Base-by-base conservation (phyloP, 2,797 vertebrate genomes). In the Luscinia luscinia region DNA sequence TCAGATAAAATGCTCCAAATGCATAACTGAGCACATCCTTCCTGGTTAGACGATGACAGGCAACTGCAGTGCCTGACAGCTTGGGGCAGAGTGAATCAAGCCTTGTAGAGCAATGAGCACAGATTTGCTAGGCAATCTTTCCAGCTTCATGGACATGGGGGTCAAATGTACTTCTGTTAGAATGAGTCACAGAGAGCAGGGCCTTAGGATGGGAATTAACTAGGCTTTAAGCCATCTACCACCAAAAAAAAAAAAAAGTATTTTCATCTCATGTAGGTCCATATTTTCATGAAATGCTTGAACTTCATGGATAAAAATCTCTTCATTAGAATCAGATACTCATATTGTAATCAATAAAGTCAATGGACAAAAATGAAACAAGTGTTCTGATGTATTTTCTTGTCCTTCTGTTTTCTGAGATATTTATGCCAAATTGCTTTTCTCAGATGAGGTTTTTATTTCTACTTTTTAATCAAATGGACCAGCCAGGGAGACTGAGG, bases 11-110 rank as follows among this genome's bases (percentile, higher is more conserved):
- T 48, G 62, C 46, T 89, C 82, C 69, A 83, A 90, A 78, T 28
- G 66, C 72, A 87, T 78, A 86, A 75, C 66, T 81, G 79, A 95
- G 76, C 46, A 85, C 30, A 83, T 82, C 81, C 78, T 90, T 49
- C 61, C 75, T 69, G 57, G 62, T 62, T 58, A 73, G 79, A 59
- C 0, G 5, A 34, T 11, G 43, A 74, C 16, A 57, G 12, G 21
- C 61, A 95, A 58, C 78, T 90, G 17, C 36, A 79, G 5, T 1
- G 30, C 38, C 38, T 84, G 66, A 61, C 2, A 4, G 32, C 46
- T 58, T 2, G 6, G 43, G 40, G 40, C 72, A 78, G 28, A 76
- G 51, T 22, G 24, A 90, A 85, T 58, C 59, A 82, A 46, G 9
- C 17, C 28, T 63, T 49, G 28, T 19, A 59, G 23, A 88, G 73